Conservation (phyloP, 2,113 vertebrate species). For the Gallinago undulata region DNA sequence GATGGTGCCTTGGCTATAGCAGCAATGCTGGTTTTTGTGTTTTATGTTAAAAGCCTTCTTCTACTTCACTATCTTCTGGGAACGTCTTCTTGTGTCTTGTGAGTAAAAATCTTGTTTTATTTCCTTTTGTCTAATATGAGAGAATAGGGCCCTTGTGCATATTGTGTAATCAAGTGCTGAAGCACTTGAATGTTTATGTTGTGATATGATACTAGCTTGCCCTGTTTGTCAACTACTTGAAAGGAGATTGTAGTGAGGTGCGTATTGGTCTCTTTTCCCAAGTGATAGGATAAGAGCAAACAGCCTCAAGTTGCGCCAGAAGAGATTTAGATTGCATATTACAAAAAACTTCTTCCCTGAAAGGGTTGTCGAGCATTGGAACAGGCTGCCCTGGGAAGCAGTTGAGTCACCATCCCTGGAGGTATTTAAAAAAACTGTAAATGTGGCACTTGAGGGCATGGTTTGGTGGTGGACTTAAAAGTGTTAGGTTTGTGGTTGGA, state of each 20-base stretch:
- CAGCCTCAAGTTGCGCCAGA: accelerated
- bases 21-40: accelerated
- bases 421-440: neutral
- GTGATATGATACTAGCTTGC: neutral
- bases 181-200: neutral
- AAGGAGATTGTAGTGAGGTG: neutral
- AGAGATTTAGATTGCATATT: neutral
- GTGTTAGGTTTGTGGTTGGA: neutral
- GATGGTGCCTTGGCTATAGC: neutral
- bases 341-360: neutral
- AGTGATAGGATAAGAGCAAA: neutral
- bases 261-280: neutral
- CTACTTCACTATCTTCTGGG: neutral
- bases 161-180: neutral
- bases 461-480: neutral
- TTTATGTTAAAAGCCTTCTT: neutral
- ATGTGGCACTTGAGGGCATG: accelerated
- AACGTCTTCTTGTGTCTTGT: neutral
- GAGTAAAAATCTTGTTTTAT: neutral
- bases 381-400: too few species aligned
- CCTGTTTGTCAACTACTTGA: neutral
- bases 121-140: neutral
- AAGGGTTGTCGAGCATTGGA: neutral
- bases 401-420: neutral
- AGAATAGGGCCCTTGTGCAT: accelerated